Base-by-base conservation (phyloP, 2,888 invertebrate species). In the Lithophane socia region DNA sequence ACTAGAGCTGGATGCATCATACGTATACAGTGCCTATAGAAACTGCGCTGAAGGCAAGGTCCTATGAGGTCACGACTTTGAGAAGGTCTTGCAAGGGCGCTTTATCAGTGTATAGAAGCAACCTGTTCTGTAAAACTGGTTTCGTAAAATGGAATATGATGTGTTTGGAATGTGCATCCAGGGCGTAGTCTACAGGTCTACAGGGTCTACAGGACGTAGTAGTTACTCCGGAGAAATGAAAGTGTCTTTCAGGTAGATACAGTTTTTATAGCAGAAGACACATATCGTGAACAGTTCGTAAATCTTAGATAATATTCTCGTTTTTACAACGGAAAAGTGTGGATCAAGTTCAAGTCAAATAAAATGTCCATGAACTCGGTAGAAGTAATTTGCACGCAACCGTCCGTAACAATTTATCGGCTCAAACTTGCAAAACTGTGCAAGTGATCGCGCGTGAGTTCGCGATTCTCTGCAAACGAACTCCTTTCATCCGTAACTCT, bases 41-140 rank as follows among this genome's bases (percentile, higher is more conserved):
- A 90, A 86, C 83, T 87, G 86, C 85, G 93, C 94, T 92, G 85
- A 87, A 92, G 94, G 95, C 95, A 93, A 94, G 94, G 94, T 93
- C 92, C 93, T 90, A 87, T 89, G 93, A 93, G 96, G 95, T 96
- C 95, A 96, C 95, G 95, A 95, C 95, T 95, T 94, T 94, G 93
- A 92, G 93, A 94, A 94, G 94, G 94, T 93, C 93, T 92, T 90
- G 91, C 95, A 94, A 94, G 94, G 93, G 93, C 94, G 92, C 90
- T 91, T 91, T 92, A 92, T 92, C 89, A 89, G 86, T 82, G 87
- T 87, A 86, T 86, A 86, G 87, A 86, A 79, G 76, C 82, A 88
- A 88, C 87, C 87, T 89, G 87, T 86, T 90, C 87, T 86, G 88
- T 86, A 78, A 87, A 93, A 93, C 93, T 86, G 92, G 93, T 93